Conservation (phyloP, 2,888 invertebrate genomes). For the Phorcus lineatus region DNA sequence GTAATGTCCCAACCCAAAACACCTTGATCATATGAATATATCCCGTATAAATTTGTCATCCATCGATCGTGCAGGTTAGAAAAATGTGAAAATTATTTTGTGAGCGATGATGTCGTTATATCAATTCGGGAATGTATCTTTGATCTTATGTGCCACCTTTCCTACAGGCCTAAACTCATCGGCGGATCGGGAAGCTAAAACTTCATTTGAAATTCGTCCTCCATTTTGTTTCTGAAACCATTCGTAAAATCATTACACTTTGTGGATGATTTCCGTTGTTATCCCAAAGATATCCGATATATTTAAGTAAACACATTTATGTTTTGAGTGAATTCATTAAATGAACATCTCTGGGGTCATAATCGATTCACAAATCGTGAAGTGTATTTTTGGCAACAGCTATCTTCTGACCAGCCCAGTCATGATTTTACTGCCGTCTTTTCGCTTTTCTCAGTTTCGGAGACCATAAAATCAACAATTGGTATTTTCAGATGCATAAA, state of each 20-base stretch:
- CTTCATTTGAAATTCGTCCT: slow-evolving; percentile 21
- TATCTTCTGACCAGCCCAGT: background rate
- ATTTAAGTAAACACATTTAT: too few relatives aligned
- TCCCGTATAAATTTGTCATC: background rate
- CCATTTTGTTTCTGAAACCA: slow-evolving; percentile 24
- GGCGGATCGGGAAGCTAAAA: background rate
- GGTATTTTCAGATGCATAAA: background rate
- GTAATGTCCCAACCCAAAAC: background rate
- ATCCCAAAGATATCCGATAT: too few relatives aligned
- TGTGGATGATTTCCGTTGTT: background rate
- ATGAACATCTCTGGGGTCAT: too few relatives aligned
- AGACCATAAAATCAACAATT: slow-evolving; percentile 19
- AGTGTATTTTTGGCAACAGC: too few relatives aligned
- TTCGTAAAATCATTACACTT: slow-evolving; percentile 18
- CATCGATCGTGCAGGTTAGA: background rate
- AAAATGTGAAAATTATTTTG: background rate
- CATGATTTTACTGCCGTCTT: slow-evolving; percentile 5
- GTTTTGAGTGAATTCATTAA: too few relatives aligned
- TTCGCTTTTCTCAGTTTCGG: background rate
- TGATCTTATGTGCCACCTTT: too few relatives aligned
- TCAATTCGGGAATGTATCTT: too few relatives aligned
- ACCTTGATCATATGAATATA: slow-evolving; percentile 10
- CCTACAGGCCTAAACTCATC: too few relatives aligned
- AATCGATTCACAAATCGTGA: too few relatives aligned
- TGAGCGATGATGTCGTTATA: too few relatives aligned